Percentiles rank a stretch among this genome's conserved stretches.
Conservation (phyloP, 2,797 vertebrate genomes). For the Rhinoraja longicauda region DNA sequence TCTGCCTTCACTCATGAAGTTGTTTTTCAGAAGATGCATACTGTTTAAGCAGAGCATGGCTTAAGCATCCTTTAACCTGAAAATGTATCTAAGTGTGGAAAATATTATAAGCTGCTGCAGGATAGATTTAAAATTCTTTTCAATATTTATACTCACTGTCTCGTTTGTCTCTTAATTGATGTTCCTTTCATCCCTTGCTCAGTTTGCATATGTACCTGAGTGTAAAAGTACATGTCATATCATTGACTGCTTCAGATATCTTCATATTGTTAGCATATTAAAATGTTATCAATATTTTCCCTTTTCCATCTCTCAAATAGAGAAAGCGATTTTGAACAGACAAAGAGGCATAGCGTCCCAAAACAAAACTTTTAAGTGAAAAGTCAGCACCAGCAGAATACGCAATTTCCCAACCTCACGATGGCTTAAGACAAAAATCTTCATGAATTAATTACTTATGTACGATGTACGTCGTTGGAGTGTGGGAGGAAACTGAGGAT, state of each 20-base stretch:
- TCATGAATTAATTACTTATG: too few species aligned
- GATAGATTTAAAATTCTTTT: background rate
- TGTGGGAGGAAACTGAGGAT: too few species aligned
- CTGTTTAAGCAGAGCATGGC: background rate
- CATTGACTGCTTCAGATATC: constrained; percentile 37
- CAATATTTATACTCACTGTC: constrained; percentile 65
- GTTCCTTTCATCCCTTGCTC: constrained; percentile 44
- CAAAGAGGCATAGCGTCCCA: too few species aligned
- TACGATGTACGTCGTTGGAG: too few species aligned
- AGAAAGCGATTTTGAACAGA: too few species aligned
- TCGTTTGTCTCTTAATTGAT: constrained; percentile 60
- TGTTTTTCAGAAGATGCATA: background rate
- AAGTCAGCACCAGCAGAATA: background rate
- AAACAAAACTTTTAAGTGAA: background rate
- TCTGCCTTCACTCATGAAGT: background rate
- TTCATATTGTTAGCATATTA: too few species aligned
- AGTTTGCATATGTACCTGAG: constrained; percentile 62
- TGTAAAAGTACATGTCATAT: constrained; percentile 51
- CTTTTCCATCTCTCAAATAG: background rate
- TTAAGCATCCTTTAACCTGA: background rate
- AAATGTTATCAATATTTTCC: too few species aligned
- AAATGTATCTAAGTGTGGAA: background rate
- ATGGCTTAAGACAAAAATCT: too few species aligned
- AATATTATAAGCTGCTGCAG: too few species aligned
- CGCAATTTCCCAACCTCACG: too few species aligned